A percentile compares a stretch with the other conserved stretches of the same genome.
These are phyloP conservation scores for Euphydryas editha DNA, from an alignment of 2,888 invertebrate species.

Conservation along the genomic window DNA sequence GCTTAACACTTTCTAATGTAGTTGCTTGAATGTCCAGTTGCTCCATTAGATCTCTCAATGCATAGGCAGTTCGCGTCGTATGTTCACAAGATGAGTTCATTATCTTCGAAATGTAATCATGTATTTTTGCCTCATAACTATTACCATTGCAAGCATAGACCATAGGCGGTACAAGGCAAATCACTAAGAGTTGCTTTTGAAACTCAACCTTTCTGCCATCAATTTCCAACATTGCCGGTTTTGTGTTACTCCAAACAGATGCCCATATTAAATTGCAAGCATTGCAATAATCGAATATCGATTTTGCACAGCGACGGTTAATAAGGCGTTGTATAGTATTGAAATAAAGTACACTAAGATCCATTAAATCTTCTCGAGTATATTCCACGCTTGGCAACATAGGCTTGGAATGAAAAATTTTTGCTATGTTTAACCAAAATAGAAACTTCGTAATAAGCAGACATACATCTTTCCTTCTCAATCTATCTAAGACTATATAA, in stretches of 20 bases:
- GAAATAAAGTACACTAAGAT: conserved; percentile 61
- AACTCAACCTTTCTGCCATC: conserved; percentile 63
- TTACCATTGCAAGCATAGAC: conserved; percentile 57
- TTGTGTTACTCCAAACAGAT: conserved; percentile 54
- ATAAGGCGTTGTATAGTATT: conserved; percentile 62
- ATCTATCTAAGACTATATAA: conserved; percentile 63
- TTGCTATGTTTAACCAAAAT: conserved; percentile 70
- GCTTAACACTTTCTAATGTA: conserved; percentile 81
- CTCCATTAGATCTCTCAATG: conserved; percentile 81
- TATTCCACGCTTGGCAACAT: conserved; percentile 59
- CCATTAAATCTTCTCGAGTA: conserved; percentile 62
- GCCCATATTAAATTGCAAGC: conserved; percentile 63
- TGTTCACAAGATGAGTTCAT: conserved; percentile 85
- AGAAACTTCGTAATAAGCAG: conserved; percentile 77
- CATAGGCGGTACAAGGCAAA: conserved; percentile 86
- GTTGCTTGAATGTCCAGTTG: conserved; percentile 71
- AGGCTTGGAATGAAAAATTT: conserved; percentile 63
- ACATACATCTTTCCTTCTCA: conserved; percentile 73
- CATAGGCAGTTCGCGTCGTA: conserved; percentile 84
- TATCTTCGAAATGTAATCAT: conserved; percentile 84
- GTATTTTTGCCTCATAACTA: conserved; percentile 77
- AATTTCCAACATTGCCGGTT: conserved; percentile 48
- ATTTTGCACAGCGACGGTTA: conserved; percentile 56
- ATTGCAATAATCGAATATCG: conserved; percentile 66
- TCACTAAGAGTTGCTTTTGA: conserved; percentile 84